phyloP scores from a whole-genome alignment of 1,140 invertebrate species.

The Drosophila lacertosa region DNA sequence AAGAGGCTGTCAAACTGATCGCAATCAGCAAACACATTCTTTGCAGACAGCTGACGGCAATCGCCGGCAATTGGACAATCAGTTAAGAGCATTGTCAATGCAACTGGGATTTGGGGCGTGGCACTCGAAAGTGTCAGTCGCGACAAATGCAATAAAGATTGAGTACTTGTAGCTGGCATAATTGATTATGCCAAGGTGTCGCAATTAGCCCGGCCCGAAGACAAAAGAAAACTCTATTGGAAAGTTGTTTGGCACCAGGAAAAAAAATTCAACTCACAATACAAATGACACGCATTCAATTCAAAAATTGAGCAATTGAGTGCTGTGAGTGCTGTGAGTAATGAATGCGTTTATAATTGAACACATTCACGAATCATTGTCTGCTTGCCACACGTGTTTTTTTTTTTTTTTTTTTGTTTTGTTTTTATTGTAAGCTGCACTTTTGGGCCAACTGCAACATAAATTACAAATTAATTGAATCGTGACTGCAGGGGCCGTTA shows the following conservation, averaged over 20 bases:
- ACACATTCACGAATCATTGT: slow-evolving; percentile 25
- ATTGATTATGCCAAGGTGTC: slow-evolving; percentile 63
- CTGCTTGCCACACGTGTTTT: slow-evolving; percentile 7
- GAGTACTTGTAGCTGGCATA: slow-evolving; percentile 54
- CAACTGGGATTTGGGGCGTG: slow-evolving; percentile 50
- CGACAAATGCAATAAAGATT: slow-evolving; percentile 66
- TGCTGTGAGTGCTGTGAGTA: slow-evolving; percentile 19
- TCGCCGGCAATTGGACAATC: slow-evolving; percentile 19
- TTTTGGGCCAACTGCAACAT: slow-evolving; percentile 33
- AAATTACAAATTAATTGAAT: slow-evolving; percentile 70
- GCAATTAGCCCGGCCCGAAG: slow-evolving; percentile 30
- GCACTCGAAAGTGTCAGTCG: slow-evolving; percentile 38
- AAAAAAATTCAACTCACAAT: slow-evolving; percentile 39
- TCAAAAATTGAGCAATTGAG: slow-evolving; percentile 30
- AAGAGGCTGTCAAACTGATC: slow-evolving; percentile 45
- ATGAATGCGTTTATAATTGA: slow-evolving; percentile 46
- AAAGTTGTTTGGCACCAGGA: slow-evolving; percentile 52
- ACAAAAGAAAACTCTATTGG: slow-evolving; percentile 63
- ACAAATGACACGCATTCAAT: slow-evolving; percentile 19
- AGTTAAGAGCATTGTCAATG: slow-evolving; percentile 70
- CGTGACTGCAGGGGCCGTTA: slow-evolving; percentile 41
- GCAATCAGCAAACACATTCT: slow-evolving; percentile 56
- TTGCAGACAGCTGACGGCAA: slow-evolving; percentile 52
- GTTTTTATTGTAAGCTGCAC: neutral
- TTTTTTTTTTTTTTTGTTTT: no score